Evolutionary conservation across 2,113 vertebrate genomes (phyloP).

Genomic region (Alethe diademata): DNA sequence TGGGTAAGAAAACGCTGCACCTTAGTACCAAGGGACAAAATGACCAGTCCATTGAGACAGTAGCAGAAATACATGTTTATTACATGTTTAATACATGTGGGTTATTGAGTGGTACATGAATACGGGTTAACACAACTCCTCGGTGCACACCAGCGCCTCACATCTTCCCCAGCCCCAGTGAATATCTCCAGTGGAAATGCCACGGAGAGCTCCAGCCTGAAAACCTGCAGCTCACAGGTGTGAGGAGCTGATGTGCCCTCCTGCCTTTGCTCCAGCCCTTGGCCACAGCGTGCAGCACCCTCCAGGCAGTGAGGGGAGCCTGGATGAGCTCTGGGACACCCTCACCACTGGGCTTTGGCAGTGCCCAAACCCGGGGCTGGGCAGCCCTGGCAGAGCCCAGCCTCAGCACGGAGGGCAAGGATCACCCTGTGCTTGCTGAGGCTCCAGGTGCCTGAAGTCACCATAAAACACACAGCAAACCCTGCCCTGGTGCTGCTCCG

Average conservation of each 20-base stretch:
- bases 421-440: not conserved
- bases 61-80: slow-evolving; percentile 52
- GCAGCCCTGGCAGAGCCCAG: not conserved
- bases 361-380: not conserved
- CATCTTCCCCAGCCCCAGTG: not conserved
- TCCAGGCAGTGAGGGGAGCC: not conserved
- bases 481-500: rapidly evolving
- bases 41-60: not conserved
- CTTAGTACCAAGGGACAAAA: not conserved
- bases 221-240: rapidly evolving
- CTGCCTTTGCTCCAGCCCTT: not conserved
- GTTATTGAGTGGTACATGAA: slow-evolving; percentile 39
- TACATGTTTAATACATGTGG: not conserved
- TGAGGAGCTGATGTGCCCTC: rapidly evolving
- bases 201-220: not conserved
- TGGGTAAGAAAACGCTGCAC: not conserved
- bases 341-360: not conserved
- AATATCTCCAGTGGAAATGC: not conserved
- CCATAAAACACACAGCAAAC: not conserved
- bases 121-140: not conserved
- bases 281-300: not conserved
- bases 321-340: not conserved
- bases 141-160: not conserved
- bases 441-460: rapidly evolving
- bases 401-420: rapidly evolving